Conservation (phyloP, 2,888 invertebrate genomes). For the Drosophila koepferae region DNA sequence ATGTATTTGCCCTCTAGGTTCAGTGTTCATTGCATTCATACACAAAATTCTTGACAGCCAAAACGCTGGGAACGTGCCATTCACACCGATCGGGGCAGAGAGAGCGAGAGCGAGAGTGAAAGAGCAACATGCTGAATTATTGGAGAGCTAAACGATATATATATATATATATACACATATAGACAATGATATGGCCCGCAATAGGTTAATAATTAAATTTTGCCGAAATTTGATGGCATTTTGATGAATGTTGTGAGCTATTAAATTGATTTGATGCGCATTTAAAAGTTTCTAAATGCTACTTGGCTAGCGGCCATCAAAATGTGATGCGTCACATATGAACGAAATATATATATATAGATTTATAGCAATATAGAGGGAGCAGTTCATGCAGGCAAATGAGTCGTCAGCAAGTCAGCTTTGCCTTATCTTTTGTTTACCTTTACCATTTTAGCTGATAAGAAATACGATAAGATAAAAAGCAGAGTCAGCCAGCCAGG, state of each 20-base stretch:
- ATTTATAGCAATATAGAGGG: neutral
- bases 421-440: conserved; percentile 45
- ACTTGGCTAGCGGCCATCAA: conserved; percentile 10
- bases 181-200: conserved; percentile 15
- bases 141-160: neutral
- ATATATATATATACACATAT: neutral
- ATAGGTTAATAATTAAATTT: conserved; percentile 30
- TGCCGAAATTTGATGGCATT: conserved; percentile 34
- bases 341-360: neutral
- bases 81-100: conserved; percentile 22
- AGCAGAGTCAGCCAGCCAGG: conserved; percentile 1
- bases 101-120: neutral
- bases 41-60: conserved; percentile 25
- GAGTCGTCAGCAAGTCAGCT: conserved; percentile 35
- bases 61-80: conserved; percentile 40
- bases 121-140: neutral
- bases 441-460: conserved; percentile 36
- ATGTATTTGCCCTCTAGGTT: neutral
- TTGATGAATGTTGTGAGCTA: conserved; percentile 30
- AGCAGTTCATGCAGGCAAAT: conserved; percentile 26
- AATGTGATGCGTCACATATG: conserved; percentile 35
- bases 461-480: conserved; percentile 50
- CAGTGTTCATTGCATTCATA: conserved; percentile 27
- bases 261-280: conserved; percentile 27
- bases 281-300: conserved; percentile 25